Evolutionary conservation across 1,140 invertebrate genomes (phyloP).

Genomic region (Aphaenogaster rudis): DNA sequence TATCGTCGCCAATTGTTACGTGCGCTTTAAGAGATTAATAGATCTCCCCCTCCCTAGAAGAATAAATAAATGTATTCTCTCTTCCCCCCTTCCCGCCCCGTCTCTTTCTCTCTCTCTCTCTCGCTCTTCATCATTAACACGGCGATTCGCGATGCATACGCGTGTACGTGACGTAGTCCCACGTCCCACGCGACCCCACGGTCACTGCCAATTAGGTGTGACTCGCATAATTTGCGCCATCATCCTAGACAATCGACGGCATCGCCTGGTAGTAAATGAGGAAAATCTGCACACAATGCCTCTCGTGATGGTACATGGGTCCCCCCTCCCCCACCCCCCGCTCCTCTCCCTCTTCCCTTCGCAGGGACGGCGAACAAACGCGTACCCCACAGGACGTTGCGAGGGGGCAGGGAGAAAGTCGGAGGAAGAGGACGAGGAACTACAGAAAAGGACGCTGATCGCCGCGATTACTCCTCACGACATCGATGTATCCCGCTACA

Average conservation of each 20-base stretch:
- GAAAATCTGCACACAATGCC: conserved; percentile 80
- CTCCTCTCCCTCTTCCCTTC: background rate
- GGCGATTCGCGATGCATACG: conserved; percentile 47
- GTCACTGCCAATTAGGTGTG: conserved; percentile 80
- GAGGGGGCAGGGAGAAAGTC: background rate
- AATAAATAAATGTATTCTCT: conserved; percentile 6
- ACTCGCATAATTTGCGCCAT: conserved; percentile 76
- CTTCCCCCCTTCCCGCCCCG: background rate
- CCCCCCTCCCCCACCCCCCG: background rate
- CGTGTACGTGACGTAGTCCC: conserved; percentile 56
- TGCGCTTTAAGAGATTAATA: background rate
- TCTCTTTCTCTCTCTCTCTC: background rate
- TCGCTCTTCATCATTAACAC: conserved; percentile 33
- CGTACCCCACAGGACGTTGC: conserved; percentile 33
- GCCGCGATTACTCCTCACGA: conserved; percentile 23
- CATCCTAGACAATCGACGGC: conserved; percentile 76
- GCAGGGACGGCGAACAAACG: conserved; percentile 23
- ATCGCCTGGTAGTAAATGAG: conserved; percentile 78
- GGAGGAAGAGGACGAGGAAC: conserved; percentile 2
- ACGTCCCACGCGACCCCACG: conserved; percentile 73
- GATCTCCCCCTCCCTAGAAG: background rate
- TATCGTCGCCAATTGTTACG: background rate
- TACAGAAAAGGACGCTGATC: conserved; percentile 20
- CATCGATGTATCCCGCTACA: background rate
- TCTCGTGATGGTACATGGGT: conserved; percentile 44